A percentile compares a stretch with the other conserved stretches of the same genome.
phyloP scores from a whole-genome alignment of 2,888 invertebrate species.

The Caenorhabditis drosophilae region DNA sequence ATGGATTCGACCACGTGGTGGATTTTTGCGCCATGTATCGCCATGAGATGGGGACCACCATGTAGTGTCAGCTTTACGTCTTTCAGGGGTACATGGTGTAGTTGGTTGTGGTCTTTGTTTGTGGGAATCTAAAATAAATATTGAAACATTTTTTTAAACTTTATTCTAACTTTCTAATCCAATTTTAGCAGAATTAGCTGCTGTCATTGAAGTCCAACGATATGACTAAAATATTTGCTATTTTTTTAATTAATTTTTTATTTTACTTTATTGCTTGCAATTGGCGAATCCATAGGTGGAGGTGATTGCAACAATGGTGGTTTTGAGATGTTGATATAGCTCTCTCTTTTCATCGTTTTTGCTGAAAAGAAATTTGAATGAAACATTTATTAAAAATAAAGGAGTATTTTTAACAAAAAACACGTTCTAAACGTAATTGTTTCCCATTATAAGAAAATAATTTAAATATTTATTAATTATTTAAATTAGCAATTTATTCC shows the following conservation, averaged over 20 bases:
- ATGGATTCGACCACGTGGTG: slow-evolving; percentile 8
- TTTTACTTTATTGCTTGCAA: slow-evolving; percentile 19
- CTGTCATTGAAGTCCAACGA: slow-evolving; percentile 7
- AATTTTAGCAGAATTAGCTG: not conserved
- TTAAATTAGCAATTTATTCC: no score
- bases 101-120: not conserved
- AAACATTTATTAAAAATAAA: not conserved
- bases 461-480: no score
- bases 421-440: no score
- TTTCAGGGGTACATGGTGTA: slow-evolving; percentile 17
- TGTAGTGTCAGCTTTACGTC: slow-evolving; percentile 27
- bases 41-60: slow-evolving; percentile 29
- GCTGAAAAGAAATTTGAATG: not conserved
- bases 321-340: slow-evolving; percentile 7
- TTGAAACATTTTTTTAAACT: no score
- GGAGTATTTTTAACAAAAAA: no score
- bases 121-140: no score
- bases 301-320: slow-evolving; percentile 32
- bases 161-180: not conserved
- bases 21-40: slow-evolving; percentile 5
- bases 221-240: slow-evolving; percentile 8
- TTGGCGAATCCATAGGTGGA: slow-evolving; percentile 16
- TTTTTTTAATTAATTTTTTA: no score
- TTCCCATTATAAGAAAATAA: no score
- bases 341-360: slow-evolving; percentile 14